Percentiles rank a stretch among this genome's conserved stretches.
These are phyloP conservation scores for Menidia menidia DNA, from an alignment of 2,797 vertebrate species.

Conservation along the genomic window DNA sequence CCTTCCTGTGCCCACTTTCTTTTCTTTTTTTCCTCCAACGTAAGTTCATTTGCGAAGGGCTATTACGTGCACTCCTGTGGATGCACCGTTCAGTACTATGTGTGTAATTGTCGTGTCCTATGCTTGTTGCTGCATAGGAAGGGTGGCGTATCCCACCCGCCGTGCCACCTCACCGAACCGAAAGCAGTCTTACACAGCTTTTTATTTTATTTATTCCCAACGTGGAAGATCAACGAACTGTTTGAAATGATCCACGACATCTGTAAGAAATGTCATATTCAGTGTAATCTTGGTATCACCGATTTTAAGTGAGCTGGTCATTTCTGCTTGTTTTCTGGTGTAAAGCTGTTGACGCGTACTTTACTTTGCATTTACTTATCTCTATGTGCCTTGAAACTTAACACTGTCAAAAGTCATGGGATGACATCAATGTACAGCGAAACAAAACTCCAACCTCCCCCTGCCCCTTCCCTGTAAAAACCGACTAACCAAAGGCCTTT, in stretches of 20 bases:
- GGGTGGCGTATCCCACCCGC: slow-evolving; percentile 3
- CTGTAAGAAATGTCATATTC: slow-evolving; percentile 2
- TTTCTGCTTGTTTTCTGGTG: slow-evolving; percentile 38
- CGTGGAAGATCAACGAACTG: neutral
- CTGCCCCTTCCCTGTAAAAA: slow-evolving; percentile 1
- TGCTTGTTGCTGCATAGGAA: slow-evolving; percentile 41
- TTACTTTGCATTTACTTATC: slow-evolving; percentile 50
- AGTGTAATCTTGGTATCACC: neutral
- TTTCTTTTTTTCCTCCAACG: slow-evolving; percentile 13
- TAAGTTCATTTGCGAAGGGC: slow-evolving; percentile 76
- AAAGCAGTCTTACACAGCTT: slow-evolving; percentile 14
- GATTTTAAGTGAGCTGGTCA: neutral
- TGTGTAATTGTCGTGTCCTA: slow-evolving; percentile 40
- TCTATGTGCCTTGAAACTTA: slow-evolving; percentile 66
- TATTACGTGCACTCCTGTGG: slow-evolving; percentile 59
- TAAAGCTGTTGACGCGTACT: slow-evolving; percentile 36
- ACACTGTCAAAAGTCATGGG: slow-evolving; percentile 26
- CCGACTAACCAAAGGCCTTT: slow-evolving; percentile 67
- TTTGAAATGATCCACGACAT: slow-evolving; percentile 8
- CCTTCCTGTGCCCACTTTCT: slow-evolving; percentile 8
- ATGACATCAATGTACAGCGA: slow-evolving; percentile 41
- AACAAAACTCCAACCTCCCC: slow-evolving; percentile 15
- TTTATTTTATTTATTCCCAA: neutral
- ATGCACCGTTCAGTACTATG: slow-evolving; percentile 55
- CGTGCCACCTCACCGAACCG: slow-evolving; percentile 10